phyloP scores from a whole-genome alignment of 1,140 invertebrate genomes.

The Brachionus paranguensis region DNA sequence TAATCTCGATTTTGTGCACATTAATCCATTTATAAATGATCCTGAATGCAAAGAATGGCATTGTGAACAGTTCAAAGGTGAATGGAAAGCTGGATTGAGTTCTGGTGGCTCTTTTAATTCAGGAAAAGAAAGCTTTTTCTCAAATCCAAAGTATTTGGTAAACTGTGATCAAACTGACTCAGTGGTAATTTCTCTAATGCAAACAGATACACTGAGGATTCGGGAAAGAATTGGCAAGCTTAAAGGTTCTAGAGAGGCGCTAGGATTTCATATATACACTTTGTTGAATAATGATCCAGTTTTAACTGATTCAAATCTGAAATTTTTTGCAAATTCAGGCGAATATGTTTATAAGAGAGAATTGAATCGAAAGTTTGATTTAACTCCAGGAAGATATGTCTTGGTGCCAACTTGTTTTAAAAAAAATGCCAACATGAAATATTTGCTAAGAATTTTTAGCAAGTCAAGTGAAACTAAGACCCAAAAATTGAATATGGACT shows the following conservation, averaged over 20 bases:
- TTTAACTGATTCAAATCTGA: background rate
- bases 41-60: background rate
- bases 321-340: background rate
- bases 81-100: conserved; percentile 9
- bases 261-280: background rate
- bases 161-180: background rate
- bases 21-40: background rate
- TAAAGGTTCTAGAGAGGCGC: conserved; percentile 4
- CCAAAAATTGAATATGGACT: background rate
- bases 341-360: background rate
- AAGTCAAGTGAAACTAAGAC: background rate
- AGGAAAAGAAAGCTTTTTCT: conserved; percentile 28
- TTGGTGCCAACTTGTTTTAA: background rate
- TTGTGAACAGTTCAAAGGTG: background rate
- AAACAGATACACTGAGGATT: conserved; percentile 6
- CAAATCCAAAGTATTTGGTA: conserved; percentile 31
- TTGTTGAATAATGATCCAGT: background rate
- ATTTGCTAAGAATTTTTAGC: background rate
- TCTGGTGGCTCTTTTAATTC: background rate
- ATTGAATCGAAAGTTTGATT: background rate
- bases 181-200: conserved; percentile 20
- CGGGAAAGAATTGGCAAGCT: background rate
- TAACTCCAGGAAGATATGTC: background rate
- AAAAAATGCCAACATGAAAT: conserved; percentile 37
- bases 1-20: conserved; percentile 28